phyloP scores from a whole-genome alignment of 2,113 vertebrate species.

The Peromyscus maniculatus region DNA sequence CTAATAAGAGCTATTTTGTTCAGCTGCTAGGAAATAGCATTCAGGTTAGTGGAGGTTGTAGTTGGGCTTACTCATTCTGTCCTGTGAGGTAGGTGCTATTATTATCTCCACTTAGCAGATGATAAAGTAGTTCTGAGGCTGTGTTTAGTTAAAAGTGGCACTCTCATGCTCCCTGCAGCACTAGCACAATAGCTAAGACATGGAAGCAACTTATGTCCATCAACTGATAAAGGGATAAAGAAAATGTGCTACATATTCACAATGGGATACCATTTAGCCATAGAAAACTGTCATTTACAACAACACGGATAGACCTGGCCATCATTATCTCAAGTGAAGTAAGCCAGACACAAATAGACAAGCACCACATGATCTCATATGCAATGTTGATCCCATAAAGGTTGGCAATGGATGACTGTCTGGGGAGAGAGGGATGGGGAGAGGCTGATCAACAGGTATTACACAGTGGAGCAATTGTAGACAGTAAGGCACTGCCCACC shows the following conservation, averaged over 20 bases:
- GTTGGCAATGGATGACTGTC: background rate
- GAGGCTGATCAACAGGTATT: background rate
- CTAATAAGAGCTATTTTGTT: background rate
- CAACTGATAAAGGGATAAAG: background rate
- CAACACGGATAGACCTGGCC: background rate
- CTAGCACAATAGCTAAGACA: background rate
- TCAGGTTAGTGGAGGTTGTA: background rate
- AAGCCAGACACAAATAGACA: background rate
- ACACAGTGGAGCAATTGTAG: background rate
- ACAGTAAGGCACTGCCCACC: background rate
- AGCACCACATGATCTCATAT: background rate
- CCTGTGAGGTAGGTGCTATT: background rate
- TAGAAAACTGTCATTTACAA: background rate
- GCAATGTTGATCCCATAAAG: background rate
- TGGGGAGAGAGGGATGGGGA: accelerated
- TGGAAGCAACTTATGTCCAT: background rate
- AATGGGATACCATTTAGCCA: background rate
- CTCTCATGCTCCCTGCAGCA: background rate
- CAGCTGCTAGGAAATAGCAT: background rate
- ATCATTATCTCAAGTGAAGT: background rate
- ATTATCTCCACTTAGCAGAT: background rate
- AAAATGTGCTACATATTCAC: background rate
- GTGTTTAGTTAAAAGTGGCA: background rate
- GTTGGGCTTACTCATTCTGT: background rate
- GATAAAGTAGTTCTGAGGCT: background rate